These are phyloP conservation scores for Triplophysa dalaica DNA, from an alignment of 2,113 vertebrate species.

Conservation along the genomic window DNA sequence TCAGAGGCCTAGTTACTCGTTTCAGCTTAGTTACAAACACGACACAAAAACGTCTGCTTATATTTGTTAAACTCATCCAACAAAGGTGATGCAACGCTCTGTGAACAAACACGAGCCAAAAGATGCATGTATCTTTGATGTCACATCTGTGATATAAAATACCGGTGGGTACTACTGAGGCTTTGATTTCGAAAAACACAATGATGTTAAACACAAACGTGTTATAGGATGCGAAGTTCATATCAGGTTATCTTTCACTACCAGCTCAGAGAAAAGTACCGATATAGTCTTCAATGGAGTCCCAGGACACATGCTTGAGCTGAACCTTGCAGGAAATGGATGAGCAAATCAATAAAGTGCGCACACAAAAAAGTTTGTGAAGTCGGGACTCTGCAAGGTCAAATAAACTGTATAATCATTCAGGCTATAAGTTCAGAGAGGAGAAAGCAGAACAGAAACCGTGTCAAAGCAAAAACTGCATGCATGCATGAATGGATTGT, in stretches of 20 bases:
- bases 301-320: constrained; percentile 11
- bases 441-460: not conserved
- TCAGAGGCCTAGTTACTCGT: not conserved
- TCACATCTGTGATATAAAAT: constrained; percentile 35
- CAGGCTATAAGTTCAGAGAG: not conserved
- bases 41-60: constrained; percentile 24
- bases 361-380: constrained; percentile 6
- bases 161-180: not conserved
- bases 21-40: constrained; percentile 1
- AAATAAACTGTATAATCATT: not conserved
- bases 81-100: not conserved
- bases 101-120: constrained; percentile 25
- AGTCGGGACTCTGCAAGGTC: constrained; percentile 25
- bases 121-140: constrained; percentile 32
- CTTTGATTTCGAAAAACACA: constrained; percentile 14
- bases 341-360: constrained; percentile 28
- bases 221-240: not conserved
- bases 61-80: constrained; percentile 17
- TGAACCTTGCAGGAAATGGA: constrained; percentile 25
- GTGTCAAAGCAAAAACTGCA: not conserved
- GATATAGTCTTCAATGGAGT: constrained; percentile 20
- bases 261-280: not conserved
- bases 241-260: constrained; percentile 28
- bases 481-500: not conserved
- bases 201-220: not conserved